These are phyloP conservation scores for Dromiciops gliroides DNA, from an alignment of 2,113 vertebrate genomes.

Conservation along the genomic window DNA sequence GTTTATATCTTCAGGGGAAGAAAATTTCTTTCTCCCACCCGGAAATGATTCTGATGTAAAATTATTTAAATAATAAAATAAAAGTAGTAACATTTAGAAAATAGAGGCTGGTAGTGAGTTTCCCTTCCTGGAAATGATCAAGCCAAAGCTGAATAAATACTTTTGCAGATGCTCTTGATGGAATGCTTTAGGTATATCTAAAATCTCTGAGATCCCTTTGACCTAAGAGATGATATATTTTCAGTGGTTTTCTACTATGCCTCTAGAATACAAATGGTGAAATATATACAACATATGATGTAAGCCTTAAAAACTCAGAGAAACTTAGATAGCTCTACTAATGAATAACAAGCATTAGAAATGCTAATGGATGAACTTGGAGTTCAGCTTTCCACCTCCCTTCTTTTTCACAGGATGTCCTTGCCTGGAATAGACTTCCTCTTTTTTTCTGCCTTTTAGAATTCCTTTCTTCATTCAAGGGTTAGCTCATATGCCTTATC, in stretches of 20 bases:
- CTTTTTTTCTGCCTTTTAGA: neutral
- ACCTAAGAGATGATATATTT: neutral
- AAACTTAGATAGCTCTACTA: neutral
- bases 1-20: neutral
- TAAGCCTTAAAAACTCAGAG: neutral
- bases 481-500: neutral
- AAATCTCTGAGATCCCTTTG: neutral
- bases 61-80: neutral
- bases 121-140: neutral
- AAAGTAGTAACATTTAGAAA: neutral
- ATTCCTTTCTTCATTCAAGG: neutral
- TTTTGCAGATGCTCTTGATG: neutral
- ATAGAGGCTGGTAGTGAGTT: neutral
- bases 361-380: neutral
- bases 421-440: neutral
- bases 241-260: neutral
- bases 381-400: neutral
- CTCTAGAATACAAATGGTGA: neutral
- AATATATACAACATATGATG: neutral
- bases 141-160: neutral
- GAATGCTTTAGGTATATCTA: neutral
- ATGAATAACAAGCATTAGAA: neutral
- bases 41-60: neutral
- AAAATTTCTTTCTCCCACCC: neutral
- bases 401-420: neutral